These are phyloP conservation scores for Spermophilus dauricus DNA, from an alignment of 2,113 vertebrate species.

Conservation along the genomic window DNA sequence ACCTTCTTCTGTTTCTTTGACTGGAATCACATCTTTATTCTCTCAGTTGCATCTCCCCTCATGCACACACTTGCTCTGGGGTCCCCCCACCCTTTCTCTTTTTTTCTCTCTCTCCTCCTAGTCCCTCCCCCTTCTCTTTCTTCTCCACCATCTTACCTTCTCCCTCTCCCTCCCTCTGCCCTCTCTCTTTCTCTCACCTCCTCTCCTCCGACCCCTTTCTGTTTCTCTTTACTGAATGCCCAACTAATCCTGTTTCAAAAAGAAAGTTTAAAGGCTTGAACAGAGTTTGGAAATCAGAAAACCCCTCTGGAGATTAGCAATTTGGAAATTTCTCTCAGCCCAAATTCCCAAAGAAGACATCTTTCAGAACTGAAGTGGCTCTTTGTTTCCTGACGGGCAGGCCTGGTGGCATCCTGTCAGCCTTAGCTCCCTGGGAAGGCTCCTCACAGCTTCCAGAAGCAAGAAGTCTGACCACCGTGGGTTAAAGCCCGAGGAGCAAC, in stretches of 20 bases:
- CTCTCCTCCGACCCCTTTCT: neutral
- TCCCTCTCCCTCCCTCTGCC: fast-evolving
- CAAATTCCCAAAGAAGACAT: neutral
- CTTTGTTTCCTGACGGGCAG: neutral
- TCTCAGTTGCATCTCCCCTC: fast-evolving
- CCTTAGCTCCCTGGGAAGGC: neutral
- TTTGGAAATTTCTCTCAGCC: slow-evolving; percentile 44
- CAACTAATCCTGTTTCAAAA: slow-evolving; percentile 57
- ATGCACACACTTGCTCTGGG: fast-evolving
- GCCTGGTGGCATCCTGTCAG: neutral
- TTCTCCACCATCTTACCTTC: fast-evolving
- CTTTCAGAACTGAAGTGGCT: neutral
- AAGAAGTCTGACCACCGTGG: neutral
- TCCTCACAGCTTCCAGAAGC: neutral
- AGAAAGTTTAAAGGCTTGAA: slow-evolving; percentile 53
- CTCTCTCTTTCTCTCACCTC: neutral
- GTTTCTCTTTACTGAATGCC: neutral
- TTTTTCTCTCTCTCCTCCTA: neutral
- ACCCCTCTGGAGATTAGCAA: slow-evolving; percentile 50
- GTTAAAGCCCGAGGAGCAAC: slow-evolving; percentile 15
- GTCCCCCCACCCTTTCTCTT: fast-evolving
- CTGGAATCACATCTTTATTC: neutral
- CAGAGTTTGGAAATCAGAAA: slow-evolving; percentile 64
- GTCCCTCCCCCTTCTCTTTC: too few relatives aligned
- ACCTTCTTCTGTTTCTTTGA: neutral